Evolutionary conservation across 1,140 invertebrate species (phyloP).

Genomic region (Drosophila mauritiana): DNA sequence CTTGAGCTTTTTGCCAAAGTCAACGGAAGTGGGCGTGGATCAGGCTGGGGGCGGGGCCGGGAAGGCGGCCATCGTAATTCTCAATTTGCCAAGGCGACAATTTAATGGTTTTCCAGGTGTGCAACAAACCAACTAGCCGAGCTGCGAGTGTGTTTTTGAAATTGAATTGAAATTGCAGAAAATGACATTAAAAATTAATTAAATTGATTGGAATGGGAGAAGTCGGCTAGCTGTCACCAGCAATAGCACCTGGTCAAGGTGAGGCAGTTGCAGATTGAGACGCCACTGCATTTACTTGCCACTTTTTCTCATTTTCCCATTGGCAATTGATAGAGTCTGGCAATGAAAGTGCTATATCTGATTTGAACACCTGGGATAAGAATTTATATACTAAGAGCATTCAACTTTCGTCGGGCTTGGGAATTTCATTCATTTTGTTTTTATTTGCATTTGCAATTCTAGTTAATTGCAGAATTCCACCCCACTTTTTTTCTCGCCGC

Average conservation of each 20-base stretch:
- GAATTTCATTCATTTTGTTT: constrained; percentile 8
- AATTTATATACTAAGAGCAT: constrained; percentile 22
- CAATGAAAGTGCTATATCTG: background rate
- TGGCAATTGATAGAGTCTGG: background rate
- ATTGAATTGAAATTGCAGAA: constrained; percentile 79
- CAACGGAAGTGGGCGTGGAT: constrained; percentile 37
- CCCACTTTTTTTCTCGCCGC: background rate
- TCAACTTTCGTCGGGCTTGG: background rate
- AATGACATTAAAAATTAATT: constrained; percentile 83
- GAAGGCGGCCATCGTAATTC: constrained; percentile 69
- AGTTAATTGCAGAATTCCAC: constrained; percentile 48
- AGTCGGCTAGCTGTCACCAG: constrained; percentile 39
- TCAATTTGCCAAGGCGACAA: constrained; percentile 81
- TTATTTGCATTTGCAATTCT: constrained; percentile 60
- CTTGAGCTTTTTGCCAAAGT: constrained; percentile 69
- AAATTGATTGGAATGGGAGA: constrained; percentile 70
- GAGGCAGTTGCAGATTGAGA: constrained; percentile 1
- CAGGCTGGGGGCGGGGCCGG: constrained; percentile 19
- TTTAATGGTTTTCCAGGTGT: constrained; percentile 79
- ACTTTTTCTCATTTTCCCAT: constrained; percentile 12
- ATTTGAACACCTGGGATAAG: background rate
- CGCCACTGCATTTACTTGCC: constrained; percentile 27
- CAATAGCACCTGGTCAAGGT: constrained; percentile 34
- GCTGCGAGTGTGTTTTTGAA: constrained; percentile 65
- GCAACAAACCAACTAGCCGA: constrained; percentile 40